These are phyloP conservation scores for Caerostris darwini DNA, from an alignment of 1,140 invertebrate genomes.

Conservation along the genomic window DNA sequence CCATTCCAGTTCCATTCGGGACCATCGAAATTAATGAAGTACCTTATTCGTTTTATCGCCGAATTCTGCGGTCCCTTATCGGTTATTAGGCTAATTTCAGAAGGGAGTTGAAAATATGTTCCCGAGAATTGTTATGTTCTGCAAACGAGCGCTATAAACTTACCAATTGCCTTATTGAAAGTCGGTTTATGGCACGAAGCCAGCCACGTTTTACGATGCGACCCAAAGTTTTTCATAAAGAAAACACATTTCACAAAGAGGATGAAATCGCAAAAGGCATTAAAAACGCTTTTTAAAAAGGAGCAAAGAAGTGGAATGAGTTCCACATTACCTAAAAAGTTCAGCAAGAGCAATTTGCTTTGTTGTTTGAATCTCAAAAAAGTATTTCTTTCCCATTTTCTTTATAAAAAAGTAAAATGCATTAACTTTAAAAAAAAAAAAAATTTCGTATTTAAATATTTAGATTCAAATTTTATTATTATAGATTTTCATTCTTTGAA, in stretches of 20 bases:
- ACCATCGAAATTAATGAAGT: slow-evolving; percentile 2
- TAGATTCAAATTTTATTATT: not conserved
- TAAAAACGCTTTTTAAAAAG: no score
- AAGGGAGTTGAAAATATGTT: not conserved
- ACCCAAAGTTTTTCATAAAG: not conserved
- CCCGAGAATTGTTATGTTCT: not conserved
- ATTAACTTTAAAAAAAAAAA: not conserved
- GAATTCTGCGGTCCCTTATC: not conserved
- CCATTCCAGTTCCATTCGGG: not conserved
- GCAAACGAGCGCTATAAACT: not conserved
- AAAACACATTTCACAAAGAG: not conserved
- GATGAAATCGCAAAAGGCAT: not conserved
- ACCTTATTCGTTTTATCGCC: not conserved
- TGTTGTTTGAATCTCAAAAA: not conserved
- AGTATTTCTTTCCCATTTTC: not conserved
- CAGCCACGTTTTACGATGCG: not conserved
- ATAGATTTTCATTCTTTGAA: not conserved
- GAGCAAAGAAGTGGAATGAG: not conserved
- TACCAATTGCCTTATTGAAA: not conserved
- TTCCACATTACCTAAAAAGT: not conserved
- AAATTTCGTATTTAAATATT: not conserved
- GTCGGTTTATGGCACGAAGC: not conserved
- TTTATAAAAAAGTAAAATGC: not conserved
- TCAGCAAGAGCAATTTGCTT: not conserved
- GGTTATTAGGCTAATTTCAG: slow-evolving; percentile 4